phyloP scores from a whole-genome alignment of 2,888 invertebrate genomes.

The Eilema caniola region DNA sequence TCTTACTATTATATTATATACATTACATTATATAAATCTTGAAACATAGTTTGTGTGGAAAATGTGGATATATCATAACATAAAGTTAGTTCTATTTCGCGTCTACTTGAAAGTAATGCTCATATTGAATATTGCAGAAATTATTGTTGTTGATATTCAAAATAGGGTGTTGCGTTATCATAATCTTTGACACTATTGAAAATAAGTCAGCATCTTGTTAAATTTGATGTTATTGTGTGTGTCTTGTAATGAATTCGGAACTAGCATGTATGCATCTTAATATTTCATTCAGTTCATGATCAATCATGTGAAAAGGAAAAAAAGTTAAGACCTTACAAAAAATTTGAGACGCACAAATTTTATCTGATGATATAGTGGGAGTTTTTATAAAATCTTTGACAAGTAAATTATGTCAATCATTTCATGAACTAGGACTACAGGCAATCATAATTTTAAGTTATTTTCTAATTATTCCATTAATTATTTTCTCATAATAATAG shows the following conservation, averaged over 20 bases:
- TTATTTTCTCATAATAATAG: neutral
- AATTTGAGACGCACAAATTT: constrained; percentile 16
- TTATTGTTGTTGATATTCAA: neutral
- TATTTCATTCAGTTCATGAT: neutral
- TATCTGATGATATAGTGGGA: neutral
- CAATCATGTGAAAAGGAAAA: neutral
- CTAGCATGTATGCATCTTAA: neutral
- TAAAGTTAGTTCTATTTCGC: neutral
- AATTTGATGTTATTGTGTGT: neutral
- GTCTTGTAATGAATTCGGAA: neutral
- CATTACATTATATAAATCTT: neutral
- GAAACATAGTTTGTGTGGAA: neutral
- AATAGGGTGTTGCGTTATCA: neutral
- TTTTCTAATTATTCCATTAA: constrained; percentile 29
- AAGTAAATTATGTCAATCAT: neutral
- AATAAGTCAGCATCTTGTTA: neutral
- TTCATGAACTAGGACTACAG: constrained; percentile 38
- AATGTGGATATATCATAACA: neutral
- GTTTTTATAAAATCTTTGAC: neutral
- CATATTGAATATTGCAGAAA: neutral
- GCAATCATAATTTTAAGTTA: constrained; percentile 17
- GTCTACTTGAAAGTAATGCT: neutral
- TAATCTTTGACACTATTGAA: neutral
- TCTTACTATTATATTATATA: neutral
- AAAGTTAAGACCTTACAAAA: neutral